A percentile compares a stretch with the other conserved stretches of the same genome.
phyloP scores from a whole-genome alignment of 2,113 vertebrate genomes.

The Connochaetes taurinus region DNA sequence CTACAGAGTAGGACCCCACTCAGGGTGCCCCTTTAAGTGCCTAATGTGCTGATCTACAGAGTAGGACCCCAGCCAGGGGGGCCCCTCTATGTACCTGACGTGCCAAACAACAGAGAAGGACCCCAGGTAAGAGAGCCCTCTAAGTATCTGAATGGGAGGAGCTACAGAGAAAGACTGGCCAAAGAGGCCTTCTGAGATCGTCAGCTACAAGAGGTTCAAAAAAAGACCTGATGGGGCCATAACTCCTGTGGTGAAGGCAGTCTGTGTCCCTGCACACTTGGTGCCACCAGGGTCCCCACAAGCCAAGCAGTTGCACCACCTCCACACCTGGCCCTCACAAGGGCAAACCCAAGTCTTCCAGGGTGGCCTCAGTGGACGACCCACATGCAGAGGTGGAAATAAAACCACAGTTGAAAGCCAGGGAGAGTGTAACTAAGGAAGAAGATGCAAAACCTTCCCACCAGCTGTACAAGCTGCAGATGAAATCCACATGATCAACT shows the following conservation, averaged over 20 bases:
- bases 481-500: neutral
- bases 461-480: neutral
- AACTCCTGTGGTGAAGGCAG: neutral
- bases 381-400: neutral
- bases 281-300: neutral
- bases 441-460: neutral
- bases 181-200: neutral
- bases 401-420: neutral
- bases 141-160: neutral
- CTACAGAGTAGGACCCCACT: neutral
- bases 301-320: neutral
- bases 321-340: neutral
- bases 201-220: neutral
- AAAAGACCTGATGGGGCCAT: neutral
- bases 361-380: neutral
- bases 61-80: neutral
- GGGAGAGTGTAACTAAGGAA: neutral
- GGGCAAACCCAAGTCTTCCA: neutral
- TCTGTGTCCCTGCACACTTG: neutral
- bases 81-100: neutral
- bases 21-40: too few species aligned
- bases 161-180: neutral
- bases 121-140: neutral
- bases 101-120: neutral
- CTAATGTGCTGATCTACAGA: too few species aligned